Conservation (phyloP, 2,888 invertebrate species). For the Oxyteleia sp. region DNA sequence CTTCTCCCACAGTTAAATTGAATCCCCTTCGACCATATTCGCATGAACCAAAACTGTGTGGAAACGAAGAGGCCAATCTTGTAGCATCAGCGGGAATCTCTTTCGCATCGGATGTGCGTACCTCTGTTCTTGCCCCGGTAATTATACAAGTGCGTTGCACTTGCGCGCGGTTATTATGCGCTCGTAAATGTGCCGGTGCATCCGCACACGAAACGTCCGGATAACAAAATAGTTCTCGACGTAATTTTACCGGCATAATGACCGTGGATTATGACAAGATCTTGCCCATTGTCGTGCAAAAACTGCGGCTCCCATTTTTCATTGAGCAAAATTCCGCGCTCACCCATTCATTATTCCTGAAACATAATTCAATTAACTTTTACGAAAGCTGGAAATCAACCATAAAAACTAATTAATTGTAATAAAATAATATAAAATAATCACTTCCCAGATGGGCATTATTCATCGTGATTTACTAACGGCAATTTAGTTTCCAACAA, state of each 20-base stretch:
- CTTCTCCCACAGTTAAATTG: too few species aligned
- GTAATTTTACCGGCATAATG: conserved; percentile 34
- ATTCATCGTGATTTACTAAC: conserved; percentile 26
- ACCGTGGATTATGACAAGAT: conserved; percentile 32
- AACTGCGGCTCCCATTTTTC: conserved; percentile 5
- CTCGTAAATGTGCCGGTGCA: conserved; percentile 42
- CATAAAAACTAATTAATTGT: conserved; percentile 33
- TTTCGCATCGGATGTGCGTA: conserved; percentile 48
- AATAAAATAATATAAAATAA: conserved; percentile 21
- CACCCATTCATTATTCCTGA: too few species aligned
- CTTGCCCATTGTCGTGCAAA: conserved; percentile 31
- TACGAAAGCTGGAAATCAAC: conserved; percentile 29
- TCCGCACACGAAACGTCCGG: conserved; percentile 41
- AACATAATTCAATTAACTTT: conserved; percentile 33
- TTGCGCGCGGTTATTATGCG: conserved; percentile 48
- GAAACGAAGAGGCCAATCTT: conserved; percentile 37
- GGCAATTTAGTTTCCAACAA: conserved; percentile 22
- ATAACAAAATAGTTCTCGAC: conserved; percentile 54
- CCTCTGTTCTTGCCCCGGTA: conserved; percentile 21
- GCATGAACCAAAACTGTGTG: conserved; percentile 20
- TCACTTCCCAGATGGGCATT: conserved; percentile 15
- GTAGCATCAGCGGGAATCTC: conserved; percentile 36
- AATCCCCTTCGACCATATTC: too few species aligned
- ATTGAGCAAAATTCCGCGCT: background rate
- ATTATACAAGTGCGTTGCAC: conserved; percentile 56